Conservation (phyloP, 1,140 invertebrate species). For the Megalopta genalis region DNA sequence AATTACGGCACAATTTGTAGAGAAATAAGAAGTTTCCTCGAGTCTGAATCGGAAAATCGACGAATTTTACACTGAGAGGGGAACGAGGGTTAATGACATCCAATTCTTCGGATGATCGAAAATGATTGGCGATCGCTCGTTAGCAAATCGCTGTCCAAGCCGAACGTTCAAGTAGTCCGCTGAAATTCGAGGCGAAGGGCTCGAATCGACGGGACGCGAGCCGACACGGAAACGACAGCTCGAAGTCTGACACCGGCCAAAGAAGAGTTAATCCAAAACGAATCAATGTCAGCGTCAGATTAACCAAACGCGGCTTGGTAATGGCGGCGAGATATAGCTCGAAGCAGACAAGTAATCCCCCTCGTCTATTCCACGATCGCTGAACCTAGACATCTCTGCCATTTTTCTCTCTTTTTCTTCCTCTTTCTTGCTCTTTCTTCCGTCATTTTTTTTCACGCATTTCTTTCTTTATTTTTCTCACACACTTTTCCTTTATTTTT, state of each 20-base stretch:
- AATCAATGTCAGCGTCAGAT: conserved; percentile 60
- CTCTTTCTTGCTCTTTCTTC: no score
- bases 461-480: no score
- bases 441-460: no score
- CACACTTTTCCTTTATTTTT: no score
- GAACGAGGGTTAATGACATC: no score
- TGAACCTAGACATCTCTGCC: not conserved
- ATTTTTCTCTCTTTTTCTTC: no score
- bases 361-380: conserved; percentile 33
- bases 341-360: conserved; percentile 36
- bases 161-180: not conserved
- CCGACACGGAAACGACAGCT: conserved; percentile 21
- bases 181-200: not conserved
- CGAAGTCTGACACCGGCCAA: conserved; percentile 11
- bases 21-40: no score
- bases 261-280: conserved; percentile 50
- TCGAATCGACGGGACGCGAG: conserved; percentile 8
- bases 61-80: no score
- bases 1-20: no score
- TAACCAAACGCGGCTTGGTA: conserved; percentile 41
- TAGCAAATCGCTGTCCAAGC: not conserved
- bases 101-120: no score
- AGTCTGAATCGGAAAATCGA: no score
- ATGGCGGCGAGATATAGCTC: conserved; percentile 15
- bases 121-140: not conserved